A percentile compares a stretch with the other conserved stretches of the same genome.
phyloP scores from a whole-genome alignment of 2,113 vertebrate species.

The Stercorarius parasiticus region DNA sequence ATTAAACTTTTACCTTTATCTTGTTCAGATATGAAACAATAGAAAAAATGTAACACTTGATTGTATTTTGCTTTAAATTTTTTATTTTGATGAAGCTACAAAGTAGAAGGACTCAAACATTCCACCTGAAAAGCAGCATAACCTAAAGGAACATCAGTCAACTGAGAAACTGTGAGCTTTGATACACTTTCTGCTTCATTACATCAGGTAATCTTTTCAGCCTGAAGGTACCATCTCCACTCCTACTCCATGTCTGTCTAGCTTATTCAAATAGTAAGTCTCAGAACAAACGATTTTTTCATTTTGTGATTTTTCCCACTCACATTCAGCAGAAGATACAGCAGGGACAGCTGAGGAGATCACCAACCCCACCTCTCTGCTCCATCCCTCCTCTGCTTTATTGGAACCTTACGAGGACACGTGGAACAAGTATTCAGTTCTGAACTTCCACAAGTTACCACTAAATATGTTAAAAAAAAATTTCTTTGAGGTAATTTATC shows the following conservation, averaged over 20 bases:
- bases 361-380: background rate
- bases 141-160: background rate
- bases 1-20: background rate
- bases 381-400: background rate
- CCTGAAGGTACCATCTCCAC: background rate
- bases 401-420: background rate
- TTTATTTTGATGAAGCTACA: background rate
- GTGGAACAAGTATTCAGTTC: background rate
- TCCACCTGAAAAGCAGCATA: background rate
- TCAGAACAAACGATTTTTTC: background rate
- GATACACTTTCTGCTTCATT: background rate
- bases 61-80: background rate
- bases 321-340: background rate
- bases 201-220: background rate
- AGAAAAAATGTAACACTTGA: background rate
- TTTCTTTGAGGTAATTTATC: background rate
- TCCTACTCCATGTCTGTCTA: background rate
- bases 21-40: background rate
- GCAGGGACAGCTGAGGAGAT: background rate
- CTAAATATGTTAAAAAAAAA: background rate
- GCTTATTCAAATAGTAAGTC: background rate
- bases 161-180: background rate
- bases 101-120: background rate
- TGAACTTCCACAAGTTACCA: background rate
- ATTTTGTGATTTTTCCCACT: background rate